Percentiles rank a stretch among this genome's conserved stretches.
Conservation (phyloP, 2,113 vertebrate species). For the Seriola dumerili region DNA sequence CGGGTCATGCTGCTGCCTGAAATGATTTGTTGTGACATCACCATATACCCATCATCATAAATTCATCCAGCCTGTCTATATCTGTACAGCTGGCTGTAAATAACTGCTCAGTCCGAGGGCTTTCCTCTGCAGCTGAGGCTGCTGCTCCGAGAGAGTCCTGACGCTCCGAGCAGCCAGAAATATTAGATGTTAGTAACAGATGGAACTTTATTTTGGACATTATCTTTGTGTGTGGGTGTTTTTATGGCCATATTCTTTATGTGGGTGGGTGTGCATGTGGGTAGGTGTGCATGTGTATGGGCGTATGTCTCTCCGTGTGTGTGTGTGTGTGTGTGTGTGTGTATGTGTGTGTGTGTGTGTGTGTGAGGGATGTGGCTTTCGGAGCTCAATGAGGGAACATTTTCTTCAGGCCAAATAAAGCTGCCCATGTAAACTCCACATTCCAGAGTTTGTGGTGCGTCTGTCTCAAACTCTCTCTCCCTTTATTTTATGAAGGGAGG, state of each 20-base stretch:
- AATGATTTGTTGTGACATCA: neutral
- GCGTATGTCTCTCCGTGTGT: constrained; percentile 5
- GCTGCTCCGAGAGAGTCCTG: neutral
- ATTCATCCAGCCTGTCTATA: neutral
- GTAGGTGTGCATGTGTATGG: constrained; percentile 14
- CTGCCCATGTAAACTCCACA: constrained; percentile 74
- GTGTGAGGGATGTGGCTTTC: constrained; percentile 67
- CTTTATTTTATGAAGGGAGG: constrained; percentile 59
- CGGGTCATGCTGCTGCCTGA: too few species aligned
- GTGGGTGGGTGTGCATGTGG: constrained; percentile 23
- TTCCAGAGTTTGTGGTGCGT: constrained; percentile 71
- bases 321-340: constrained; percentile 21
- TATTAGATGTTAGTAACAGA: constrained; percentile 57
- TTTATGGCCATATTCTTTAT: constrained; percentile 15
- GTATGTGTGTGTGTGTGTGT: constrained; percentile 25
- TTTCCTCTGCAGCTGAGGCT: too few species aligned
- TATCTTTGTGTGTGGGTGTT: constrained; percentile 25
- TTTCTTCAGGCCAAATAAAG: constrained; percentile 75
- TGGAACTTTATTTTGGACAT: constrained; percentile 21
- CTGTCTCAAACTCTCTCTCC: constrained; percentile 52
- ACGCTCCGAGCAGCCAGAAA: neutral
- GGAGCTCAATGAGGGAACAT: constrained; percentile 66
- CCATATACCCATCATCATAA: neutral
- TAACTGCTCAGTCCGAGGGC: too few species aligned
- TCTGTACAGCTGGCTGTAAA: neutral